Conservation (phyloP, 2,888 invertebrate species). For the Hedya salicella region DNA sequence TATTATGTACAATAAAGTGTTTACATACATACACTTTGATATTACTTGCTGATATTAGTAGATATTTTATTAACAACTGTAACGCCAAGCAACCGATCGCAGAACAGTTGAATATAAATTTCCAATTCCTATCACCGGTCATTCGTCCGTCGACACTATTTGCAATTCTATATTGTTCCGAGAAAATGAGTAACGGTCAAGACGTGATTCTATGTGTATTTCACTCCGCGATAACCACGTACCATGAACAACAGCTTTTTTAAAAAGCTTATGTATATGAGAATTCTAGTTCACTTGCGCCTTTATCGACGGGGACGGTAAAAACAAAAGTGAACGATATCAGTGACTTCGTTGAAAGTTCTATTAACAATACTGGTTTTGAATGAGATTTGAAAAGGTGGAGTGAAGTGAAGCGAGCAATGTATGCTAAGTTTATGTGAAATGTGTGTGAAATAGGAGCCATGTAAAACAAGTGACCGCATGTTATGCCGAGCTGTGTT, state of each 20-base stretch:
- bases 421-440: conserved; percentile 1
- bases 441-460: not conserved
- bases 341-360: not conserved
- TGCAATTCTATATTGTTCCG: conserved; percentile 43
- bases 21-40: too few species aligned
- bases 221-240: conserved; percentile 19
- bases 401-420: not conserved
- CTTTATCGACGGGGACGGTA: not conserved
- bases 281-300: not conserved
- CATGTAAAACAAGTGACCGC: not conserved
- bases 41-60: too few species aligned
- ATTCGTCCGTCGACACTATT: conserved; percentile 24
- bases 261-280: not conserved
- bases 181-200: conserved; percentile 42
- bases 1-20: too few species aligned
- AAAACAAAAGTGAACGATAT: conserved; percentile 15
- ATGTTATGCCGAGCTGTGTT: conserved; percentile 2
- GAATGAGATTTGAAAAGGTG: not conserved
- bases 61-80: too few species aligned
- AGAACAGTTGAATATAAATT: not conserved
- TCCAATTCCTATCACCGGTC: conserved; percentile 20
- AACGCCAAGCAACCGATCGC: not conserved
- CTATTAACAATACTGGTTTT: conserved; percentile 10
- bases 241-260: not conserved
- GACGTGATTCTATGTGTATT: conserved; percentile 39